Evolutionary conservation across 2,113 vertebrate species (phyloP), one percentile per base, ranked within the genome.

Genomic region (Hippopotamus amphibius): DNA sequence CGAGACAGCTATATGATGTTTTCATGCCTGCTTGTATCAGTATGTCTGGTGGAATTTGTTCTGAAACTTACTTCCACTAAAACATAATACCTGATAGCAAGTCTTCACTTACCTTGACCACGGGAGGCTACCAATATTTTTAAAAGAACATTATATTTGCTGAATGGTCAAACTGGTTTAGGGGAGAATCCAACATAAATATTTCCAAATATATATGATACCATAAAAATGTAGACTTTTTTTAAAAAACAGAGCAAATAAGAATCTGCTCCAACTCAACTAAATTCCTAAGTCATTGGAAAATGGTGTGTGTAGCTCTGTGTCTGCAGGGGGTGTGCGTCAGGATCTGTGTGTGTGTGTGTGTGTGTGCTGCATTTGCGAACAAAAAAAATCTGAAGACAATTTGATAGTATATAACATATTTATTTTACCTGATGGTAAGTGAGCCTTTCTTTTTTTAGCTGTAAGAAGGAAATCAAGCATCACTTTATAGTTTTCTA

Each of bases 401-500:
- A 95, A 79, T 57, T 66, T 48, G 5, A 92, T 37, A 93, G 5
- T n/a, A 89, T 69, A 85, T 46, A 86, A 15, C 5, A 24, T 19
- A 69, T 53, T 77, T 81, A 65, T 90, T 88, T 96, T 98, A 98
- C 97, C 97, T 97, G 92, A 26, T 55, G 90, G 19, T 87, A 94
- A 81, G 30, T 96, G 85, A 21, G 77, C 33, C 85, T 89, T 97
- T 85, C 81, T 97, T 89, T 68, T 97, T 65, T 91, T 96, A 89
- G 66, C 53, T 79, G 88, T 50, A 55, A 80, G 83, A 48, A 97
- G 74, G 55, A 88, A 96, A 74, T 98, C 93, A 81, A 98, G 87
- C 63, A 97, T 95, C 83, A 50, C 14, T 90, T 97, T 96, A 65
- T 98, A 97, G 79, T 81, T 97, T 90, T 98, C 97, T 53, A 88